A percentile compares a stretch with the other conserved stretches of the same genome.
These are phyloP conservation scores for Conus betulinus DNA, from an alignment of 1,140 invertebrate genomes.

Conservation along the genomic window DNA sequence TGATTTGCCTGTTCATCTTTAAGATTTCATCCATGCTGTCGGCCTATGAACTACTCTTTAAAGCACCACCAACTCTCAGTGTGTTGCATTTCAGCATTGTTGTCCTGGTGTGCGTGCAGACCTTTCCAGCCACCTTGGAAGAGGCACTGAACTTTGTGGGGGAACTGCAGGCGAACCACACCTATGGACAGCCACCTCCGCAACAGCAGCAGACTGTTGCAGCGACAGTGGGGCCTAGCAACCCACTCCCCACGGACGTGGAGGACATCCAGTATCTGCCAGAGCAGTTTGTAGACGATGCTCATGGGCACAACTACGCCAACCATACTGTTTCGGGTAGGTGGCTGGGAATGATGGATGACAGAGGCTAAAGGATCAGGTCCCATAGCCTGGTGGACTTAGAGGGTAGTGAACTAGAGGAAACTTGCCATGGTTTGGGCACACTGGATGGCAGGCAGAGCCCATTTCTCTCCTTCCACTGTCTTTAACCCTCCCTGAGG, in stretches of 20 bases:
- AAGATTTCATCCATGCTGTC: background rate
- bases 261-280: background rate
- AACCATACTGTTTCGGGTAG: constrained; percentile 18
- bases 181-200: background rate
- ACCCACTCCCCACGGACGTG: background rate
- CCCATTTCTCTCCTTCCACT: too few relatives aligned
- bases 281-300: background rate
- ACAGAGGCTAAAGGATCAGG: too few relatives aligned
- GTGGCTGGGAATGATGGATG: background rate
- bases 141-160: constrained; percentile 40
- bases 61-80: background rate
- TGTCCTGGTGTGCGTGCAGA: background rate
- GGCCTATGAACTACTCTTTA: background rate
- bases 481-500: too few relatives aligned
- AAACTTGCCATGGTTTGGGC: too few relatives aligned
- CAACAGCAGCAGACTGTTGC: background rate
- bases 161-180: background rate
- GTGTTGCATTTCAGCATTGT: background rate
- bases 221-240: background rate
- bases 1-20: too few relatives aligned
- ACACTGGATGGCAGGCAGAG: too few relatives aligned
- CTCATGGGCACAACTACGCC: background rate
- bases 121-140: constrained; percentile 32
- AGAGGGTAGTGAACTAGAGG: too few relatives aligned
- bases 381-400: too few relatives aligned